phyloP scores from a whole-genome alignment of 2,113 vertebrate genomes.

The Lasiurus borealis region DNA sequence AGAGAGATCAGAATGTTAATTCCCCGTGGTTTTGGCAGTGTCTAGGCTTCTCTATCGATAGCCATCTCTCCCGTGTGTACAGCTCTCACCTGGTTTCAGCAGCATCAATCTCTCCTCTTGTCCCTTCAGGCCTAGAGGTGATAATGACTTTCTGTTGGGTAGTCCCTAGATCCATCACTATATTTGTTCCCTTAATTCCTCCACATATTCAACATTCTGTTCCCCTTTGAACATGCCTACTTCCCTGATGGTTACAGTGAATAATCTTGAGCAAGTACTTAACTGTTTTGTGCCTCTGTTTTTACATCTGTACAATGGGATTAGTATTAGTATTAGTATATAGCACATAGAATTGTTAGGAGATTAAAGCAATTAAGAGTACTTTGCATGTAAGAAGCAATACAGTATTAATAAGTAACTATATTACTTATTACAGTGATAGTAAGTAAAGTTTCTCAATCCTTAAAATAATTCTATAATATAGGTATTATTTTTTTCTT shows the following conservation, averaged over 20 bases:
- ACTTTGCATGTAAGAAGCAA: neutral
- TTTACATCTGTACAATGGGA: slow-evolving; percentile 27
- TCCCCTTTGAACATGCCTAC: neutral
- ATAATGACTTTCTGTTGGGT: neutral
- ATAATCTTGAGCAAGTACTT: neutral
- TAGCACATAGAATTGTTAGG: neutral
- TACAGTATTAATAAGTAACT: neutral
- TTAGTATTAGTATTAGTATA: neutral
- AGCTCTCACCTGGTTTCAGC: neutral
- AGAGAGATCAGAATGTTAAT: neutral
- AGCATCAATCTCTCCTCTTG: neutral
- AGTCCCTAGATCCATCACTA: neutral
- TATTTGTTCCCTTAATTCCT: neutral
- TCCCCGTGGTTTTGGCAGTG: neutral
- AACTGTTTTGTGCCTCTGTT: slow-evolving; percentile 18
- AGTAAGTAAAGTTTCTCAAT: neutral
- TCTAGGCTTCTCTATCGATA: neutral
- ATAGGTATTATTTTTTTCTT: slow-evolving; percentile 12
- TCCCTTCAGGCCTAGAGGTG: neutral
- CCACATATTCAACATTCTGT: neutral
- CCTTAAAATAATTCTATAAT: neutral
- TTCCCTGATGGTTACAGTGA: neutral
- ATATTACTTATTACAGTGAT: neutral
- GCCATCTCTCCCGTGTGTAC: neutral
- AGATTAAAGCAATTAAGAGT: neutral